Conservation (phyloP, 1,140 invertebrate genomes). For the Latrodectus geometricus region DNA sequence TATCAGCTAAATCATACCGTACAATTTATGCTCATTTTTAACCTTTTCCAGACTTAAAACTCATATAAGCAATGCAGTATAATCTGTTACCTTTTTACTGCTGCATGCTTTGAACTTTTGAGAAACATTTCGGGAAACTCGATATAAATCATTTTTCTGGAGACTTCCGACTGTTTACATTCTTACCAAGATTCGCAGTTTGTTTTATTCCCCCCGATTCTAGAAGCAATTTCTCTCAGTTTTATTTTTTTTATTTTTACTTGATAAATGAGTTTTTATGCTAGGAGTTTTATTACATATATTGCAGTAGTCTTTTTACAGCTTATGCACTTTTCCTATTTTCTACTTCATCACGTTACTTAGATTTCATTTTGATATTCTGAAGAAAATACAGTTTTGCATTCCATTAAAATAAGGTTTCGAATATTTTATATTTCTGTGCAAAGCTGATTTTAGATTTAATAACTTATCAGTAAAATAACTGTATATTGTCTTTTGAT, state of each 20-base stretch:
- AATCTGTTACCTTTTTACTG: conserved; percentile 9
- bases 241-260: background rate
- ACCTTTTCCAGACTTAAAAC: conserved; percentile 1
- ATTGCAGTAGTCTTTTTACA: background rate
- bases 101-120: background rate
- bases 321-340: conserved; percentile 10
- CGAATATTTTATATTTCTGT: too few relatives aligned
- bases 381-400: too few relatives aligned
- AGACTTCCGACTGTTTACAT: conserved; percentile 40
- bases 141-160: conserved; percentile 45
- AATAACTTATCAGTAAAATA: too few relatives aligned
- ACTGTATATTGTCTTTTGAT: too few relatives aligned
- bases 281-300: conserved; percentile 12
- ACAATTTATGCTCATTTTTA: conserved; percentile 23
- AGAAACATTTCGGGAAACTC: conserved; percentile 4
- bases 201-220: background rate
- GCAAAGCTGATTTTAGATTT: too few relatives aligned
- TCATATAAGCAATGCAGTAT: conserved; percentile 7
- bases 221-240: background rate
- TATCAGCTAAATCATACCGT: too few relatives aligned
- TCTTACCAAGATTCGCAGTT: background rate
- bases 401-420: too few relatives aligned
- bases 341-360: too few relatives aligned
- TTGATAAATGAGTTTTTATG: conserved; percentile 46
- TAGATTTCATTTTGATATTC: too few relatives aligned